Base-by-base conservation (phyloP, 64 coral and sea anemone species). In the Anthopleura sola region DNA sequence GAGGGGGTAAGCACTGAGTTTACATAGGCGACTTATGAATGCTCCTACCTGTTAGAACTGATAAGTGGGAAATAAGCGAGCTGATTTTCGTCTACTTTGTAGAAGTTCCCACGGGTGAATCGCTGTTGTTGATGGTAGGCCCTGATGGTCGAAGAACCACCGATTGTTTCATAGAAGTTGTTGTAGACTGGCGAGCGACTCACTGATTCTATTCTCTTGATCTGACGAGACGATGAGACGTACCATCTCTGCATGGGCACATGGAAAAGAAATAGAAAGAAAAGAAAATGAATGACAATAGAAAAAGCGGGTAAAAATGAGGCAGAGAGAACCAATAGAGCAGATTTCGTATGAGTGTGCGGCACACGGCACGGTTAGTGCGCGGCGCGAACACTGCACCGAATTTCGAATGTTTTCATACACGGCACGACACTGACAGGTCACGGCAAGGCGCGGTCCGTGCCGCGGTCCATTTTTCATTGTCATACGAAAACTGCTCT, bases 131-230 rank as follows among this genome's bases (percentile, higher is more conserved):
- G 93, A 47, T 89, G 86, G 55, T 92, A 95, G 18, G 93, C 93
- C 29, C 90, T 90, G 53, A 95, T 82, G 14, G 90, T 95, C 19
- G 64, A 88, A 28, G 50, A 80, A 9, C 93, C 93, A 23, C 60
- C 91, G 77, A 95, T 92, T 2, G 93, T 92, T 62, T 95, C 93
- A 37, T 91, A 29, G 60, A 95, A 95, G 77, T 95, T 84, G 84
- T 85, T 95, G 83, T 95, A 92, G 44, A 95, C 87, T n/a, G 93
- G 93, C 50, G 93, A 95, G 23, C 90, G 82, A 48, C 90, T 95
- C 0, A 92, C 93, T 46, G 93, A 92, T 80, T 95, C 86, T 36
- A 95, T 95, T 64, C 93, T 81, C 47, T 81, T 91, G 12, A 95
- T 84, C 55, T 95, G 93, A 60, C 93, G 87, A 13, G 93, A 95